phyloP scores from a whole-genome alignment of 92 coral and sea anemone genomes.

The Parazoanthus atlanticus region DNA sequence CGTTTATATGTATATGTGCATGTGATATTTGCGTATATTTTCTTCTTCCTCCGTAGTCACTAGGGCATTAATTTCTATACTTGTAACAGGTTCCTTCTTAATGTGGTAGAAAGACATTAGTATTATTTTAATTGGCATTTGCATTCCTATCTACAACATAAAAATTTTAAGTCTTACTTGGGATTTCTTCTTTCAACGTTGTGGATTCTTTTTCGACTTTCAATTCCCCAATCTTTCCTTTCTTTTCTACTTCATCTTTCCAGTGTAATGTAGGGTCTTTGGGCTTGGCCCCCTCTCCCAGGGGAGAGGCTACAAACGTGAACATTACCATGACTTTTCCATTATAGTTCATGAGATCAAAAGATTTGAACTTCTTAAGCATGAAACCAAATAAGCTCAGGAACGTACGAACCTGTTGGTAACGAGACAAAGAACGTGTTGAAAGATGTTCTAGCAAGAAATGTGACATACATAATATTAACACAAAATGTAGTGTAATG shows the following conservation, averaged over 20 bases:
- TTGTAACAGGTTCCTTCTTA: no score
- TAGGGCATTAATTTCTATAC: no score
- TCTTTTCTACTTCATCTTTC: background rate
- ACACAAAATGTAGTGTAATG: no score
- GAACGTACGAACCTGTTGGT: background rate
- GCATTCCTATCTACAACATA: no score
- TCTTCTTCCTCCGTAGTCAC: no score
- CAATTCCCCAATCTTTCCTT: background rate
- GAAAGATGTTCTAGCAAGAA: no score
- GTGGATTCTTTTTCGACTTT: background rate
- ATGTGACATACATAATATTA: background rate
- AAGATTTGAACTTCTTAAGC: background rate
- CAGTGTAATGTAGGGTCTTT: background rate
- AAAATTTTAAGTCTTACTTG: background rate
- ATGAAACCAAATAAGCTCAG: background rate
- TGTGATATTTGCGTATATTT: no score
- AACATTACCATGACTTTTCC: background rate
- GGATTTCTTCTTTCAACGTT: constrained; percentile 2
- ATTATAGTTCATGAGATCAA: background rate
- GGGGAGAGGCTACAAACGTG: background rate
- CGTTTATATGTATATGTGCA: no score
- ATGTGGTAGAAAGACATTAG: no score
- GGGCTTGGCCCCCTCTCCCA: background rate
- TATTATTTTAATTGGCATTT: no score
- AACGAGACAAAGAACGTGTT: background rate